These are phyloP conservation scores for Cyaniris semiargus DNA, from an alignment of 2,888 invertebrate genomes.

Conservation along the genomic window DNA sequence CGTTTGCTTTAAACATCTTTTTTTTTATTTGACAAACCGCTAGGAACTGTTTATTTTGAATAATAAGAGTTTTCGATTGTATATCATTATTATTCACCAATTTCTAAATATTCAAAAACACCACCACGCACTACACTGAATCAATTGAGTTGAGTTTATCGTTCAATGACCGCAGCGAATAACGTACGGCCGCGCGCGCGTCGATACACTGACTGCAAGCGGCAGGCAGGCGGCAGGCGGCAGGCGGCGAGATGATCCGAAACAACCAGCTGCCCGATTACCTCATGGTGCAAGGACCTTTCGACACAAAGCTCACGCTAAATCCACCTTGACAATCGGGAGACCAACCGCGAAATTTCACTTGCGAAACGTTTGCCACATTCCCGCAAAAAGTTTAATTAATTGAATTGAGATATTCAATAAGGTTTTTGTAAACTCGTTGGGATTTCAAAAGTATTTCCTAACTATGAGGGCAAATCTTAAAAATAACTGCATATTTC, in stretches of 20 bases:
- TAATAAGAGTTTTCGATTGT: background rate
- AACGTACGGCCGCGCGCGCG: slow-evolving; percentile 70
- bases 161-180: slow-evolving; percentile 39
- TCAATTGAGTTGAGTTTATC: slow-evolving; percentile 26
- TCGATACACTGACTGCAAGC: slow-evolving; percentile 62
- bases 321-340: slow-evolving; percentile 72
- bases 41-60: no score
- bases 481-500: background rate
- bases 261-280: slow-evolving; percentile 65
- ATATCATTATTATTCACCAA: background rate
- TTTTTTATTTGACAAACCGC: no score
- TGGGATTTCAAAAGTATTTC: background rate
- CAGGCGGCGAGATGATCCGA: slow-evolving; percentile 59
- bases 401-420: slow-evolving; percentile 7
- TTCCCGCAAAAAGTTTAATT: background rate
- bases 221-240: slow-evolving; percentile 43
- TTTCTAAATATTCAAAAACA: background rate
- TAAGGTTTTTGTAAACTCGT: background rate
- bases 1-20: no score
- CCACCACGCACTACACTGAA: background rate
- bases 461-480: background rate
- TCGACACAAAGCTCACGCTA: slow-evolving; percentile 72
- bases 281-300: slow-evolving; percentile 78
- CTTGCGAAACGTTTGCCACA: slow-evolving; percentile 48
- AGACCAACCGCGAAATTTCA: slow-evolving; percentile 57